A percentile compares a stretch with the other conserved stretches of the same genome.
Conservation (phyloP, 1,140 invertebrate genomes). For the Frieseomelitta varia region DNA sequence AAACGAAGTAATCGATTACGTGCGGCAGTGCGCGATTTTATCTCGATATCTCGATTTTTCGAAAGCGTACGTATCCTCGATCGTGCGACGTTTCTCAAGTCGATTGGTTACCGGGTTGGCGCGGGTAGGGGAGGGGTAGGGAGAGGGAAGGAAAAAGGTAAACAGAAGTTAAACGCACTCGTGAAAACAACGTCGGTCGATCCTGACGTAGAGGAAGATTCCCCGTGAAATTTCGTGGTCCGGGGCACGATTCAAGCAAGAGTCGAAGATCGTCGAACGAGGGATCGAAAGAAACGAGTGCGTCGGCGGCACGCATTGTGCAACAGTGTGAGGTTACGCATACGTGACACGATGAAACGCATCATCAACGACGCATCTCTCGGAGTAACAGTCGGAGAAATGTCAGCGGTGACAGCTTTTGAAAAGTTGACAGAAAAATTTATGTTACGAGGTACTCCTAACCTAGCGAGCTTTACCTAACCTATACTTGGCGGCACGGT, state of each 20-base stretch:
- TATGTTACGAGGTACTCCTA: not conserved
- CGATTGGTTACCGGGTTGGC: not conserved
- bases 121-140: no score
- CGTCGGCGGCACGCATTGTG: not conserved
- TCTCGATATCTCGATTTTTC: not conserved
- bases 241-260: not conserved
- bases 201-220: slow-evolving; percentile 39
- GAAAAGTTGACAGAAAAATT: not conserved
- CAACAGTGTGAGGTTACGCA: not conserved
- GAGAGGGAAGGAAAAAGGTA: slow-evolving; percentile 5
- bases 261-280: not conserved
- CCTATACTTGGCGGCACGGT: not conserved
- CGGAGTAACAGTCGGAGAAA: not conserved
- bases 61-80: no score
- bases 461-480: slow-evolving; percentile 14
- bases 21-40: not conserved
- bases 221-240: slow-evolving; percentile 12
- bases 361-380: not conserved
- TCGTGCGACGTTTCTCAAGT: slow-evolving; percentile 1
- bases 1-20: not conserved
- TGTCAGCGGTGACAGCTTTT: slow-evolving; percentile 5
- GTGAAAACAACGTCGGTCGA: slow-evolving; percentile 27
- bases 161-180: slow-evolving; percentile 40
- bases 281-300: not conserved
- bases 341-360: not conserved